Evolutionary conservation across 2,113 vertebrate species (phyloP), one percentile per base, ranked within the genome.

Genomic region (Prunella himalayana): DNA sequence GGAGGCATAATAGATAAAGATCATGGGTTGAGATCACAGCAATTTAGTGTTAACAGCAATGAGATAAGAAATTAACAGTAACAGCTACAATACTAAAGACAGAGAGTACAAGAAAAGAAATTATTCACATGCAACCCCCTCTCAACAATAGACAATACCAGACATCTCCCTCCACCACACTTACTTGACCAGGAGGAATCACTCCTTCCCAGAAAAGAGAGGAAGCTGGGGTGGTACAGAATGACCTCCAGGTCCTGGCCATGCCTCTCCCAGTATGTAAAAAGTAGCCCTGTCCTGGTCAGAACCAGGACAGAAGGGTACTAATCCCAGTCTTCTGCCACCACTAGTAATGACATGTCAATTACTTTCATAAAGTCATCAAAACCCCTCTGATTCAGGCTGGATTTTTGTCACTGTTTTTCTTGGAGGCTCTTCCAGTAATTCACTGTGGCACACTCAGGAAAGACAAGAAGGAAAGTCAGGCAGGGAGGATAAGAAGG

Each of bases 81-180:
- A 63, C 33, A 72, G 47, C 22, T 53, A 18, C 22, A 22, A 37
- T 39, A 53, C 5, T 35, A 20, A 71, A 72, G 39, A 21, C 13
- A 63, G 27, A 37, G 39, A 4, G 27, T 33, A 45, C 39, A 45
- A 44, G 47, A 45, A 54, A 39, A 45, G 1, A 39, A 63, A 63
- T 15, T 1, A 63, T 45, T 31, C 21, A 63, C 47, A 53, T 0
- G 0, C 10, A 83, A 6, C 25, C 10, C 20, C 16, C 21, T 51
- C 31, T 37, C 3, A 2, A 35, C 10, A 35, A 9, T 1, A 25
- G 66, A 13, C 24, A 41, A 18, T 9, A 41, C 18, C 0, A 2
- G 35, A 50, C 24, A 35, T 61, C 45, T 71, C 25, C 15, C 16
- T 51, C 10, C 31, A 35, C 25, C 10, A 49, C 0, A 1, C 37